Evolutionary conservation across 1,140 invertebrate species (phyloP).

Genomic region (Reticulitermes speratus): DNA sequence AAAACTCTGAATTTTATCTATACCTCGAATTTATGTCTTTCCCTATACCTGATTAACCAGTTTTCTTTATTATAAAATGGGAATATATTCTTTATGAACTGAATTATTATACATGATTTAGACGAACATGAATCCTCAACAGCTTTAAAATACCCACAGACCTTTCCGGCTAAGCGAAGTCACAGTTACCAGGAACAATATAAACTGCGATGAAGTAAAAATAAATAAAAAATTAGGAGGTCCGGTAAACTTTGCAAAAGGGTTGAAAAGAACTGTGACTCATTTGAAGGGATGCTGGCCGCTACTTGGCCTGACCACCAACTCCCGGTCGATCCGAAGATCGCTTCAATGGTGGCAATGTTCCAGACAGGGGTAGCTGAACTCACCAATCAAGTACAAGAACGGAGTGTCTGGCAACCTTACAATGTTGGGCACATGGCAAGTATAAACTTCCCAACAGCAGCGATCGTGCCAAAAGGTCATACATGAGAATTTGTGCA

Average conservation of each 20-base stretch:
- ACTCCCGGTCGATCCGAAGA: not conserved
- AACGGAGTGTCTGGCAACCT: not conserved
- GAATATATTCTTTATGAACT: no score
- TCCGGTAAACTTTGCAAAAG: no score
- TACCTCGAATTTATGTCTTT: no score
- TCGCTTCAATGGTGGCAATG: not conserved
- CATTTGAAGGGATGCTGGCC: not conserved
- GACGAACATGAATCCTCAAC: no score
- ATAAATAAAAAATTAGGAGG: not conserved
- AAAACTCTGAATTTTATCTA: no score
- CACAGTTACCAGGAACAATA: not conserved
- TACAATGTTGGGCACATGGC: not conserved
- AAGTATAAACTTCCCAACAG: not conserved
- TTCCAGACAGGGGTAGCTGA: not conserved
- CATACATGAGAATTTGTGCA: not conserved
- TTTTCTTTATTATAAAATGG: no score
- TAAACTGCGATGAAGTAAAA: not conserved
- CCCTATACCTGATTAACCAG: no score
- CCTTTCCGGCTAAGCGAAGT: not conserved
- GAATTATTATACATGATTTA: no score
- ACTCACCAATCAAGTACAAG: constrained; percentile 4
- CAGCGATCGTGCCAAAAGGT: not conserved
- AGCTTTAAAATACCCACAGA: not conserved
- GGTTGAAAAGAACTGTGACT: not conserved
- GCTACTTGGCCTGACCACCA: not conserved